Evolutionary conservation across 2,797 vertebrate genomes (phyloP), one percentile per base, ranked within the genome.

Genomic region (Cetoscarus ocellatus): DNA sequence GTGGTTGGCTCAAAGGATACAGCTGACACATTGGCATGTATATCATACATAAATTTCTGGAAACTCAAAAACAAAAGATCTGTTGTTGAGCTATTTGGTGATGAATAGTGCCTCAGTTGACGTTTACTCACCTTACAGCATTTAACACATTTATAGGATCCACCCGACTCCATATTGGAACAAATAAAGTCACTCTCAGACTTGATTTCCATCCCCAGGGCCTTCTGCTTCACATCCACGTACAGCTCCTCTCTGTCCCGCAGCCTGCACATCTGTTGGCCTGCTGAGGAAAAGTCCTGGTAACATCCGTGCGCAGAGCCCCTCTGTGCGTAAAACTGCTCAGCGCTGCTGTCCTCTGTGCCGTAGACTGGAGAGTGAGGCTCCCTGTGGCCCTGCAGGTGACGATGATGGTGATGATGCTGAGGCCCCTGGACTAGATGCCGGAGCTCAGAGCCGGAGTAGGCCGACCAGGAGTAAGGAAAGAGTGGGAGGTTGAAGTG

Each of bases 111-210:
- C 15, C 18, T 5, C 12, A 42, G 11, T n/a, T 17, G 40, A 55
- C 5, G 0, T 44, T 14, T 0, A 3, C 8, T 3, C 90, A 99
- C 98, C 97, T 99, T 99, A 90, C 96, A 96, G 87, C 98, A 99
- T 86, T 98, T 99, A 64, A 98, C 94, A 87, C 98, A 99, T 83
- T 96, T 99, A 82, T 94, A 99, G 36, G 97, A 95, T 68, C 95
- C 95, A 5, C 91, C 89, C 48, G 96, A 86, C 47, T 98, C 92
- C 15, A 97, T 73, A 5, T 95, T 95, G 8, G 94, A 93, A 66
- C 95, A 96, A 62, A 96, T 87, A 10, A 96, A 87, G 42, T 97
- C 95, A 0, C 95, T 93, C 69, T 97, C 96, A 63, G 95, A 77
- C 88, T 98, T 98, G 89, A 98, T 95, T 61, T 95, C 92, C 0